A percentile compares a stretch with the other conserved stretches of the same genome.
phyloP scores from a whole-genome alignment of 2,113 vertebrate species.

The Microtus ochrogaster region DNA sequence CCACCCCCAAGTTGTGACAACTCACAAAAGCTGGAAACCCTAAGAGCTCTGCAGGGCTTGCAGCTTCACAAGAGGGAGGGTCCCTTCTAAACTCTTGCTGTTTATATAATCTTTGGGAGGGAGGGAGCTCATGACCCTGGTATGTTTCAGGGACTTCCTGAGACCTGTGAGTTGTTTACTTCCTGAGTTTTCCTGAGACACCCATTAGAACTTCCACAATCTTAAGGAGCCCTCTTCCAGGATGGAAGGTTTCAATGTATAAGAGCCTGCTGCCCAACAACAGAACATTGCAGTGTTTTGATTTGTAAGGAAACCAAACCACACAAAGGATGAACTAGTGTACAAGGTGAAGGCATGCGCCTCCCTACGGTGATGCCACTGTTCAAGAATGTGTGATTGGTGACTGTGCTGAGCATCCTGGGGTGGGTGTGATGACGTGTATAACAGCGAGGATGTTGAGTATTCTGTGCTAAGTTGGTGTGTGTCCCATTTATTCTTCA shows the following conservation, averaged over 20 bases:
- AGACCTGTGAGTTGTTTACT: background rate
- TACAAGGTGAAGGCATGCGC: rapidly evolving
- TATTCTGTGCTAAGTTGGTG: background rate
- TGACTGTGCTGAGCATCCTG: background rate
- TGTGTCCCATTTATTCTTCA: constrained; percentile 78
- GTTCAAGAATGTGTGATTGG: background rate
- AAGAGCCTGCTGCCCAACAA: background rate
- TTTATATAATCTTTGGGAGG: background rate
- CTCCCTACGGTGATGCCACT: background rate
- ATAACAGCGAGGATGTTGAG: background rate
- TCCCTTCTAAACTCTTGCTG: background rate
- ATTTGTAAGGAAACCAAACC: background rate
- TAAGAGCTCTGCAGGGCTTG: background rate
- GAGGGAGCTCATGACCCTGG: background rate
- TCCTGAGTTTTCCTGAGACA: background rate
- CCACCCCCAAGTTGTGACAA: background rate
- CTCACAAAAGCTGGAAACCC: background rate
- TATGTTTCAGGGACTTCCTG: background rate
- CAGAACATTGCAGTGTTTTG: background rate
- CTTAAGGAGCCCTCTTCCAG: background rate
- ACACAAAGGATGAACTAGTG: rapidly evolving
- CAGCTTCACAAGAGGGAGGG: background rate
- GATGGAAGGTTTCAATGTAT: background rate
- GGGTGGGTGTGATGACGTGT: background rate
- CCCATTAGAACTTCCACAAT: background rate